Evolutionary conservation across 2,113 vertebrate species (phyloP), one percentile per base, ranked within the genome.

Genomic region (Mastomys natalensis): DNA sequence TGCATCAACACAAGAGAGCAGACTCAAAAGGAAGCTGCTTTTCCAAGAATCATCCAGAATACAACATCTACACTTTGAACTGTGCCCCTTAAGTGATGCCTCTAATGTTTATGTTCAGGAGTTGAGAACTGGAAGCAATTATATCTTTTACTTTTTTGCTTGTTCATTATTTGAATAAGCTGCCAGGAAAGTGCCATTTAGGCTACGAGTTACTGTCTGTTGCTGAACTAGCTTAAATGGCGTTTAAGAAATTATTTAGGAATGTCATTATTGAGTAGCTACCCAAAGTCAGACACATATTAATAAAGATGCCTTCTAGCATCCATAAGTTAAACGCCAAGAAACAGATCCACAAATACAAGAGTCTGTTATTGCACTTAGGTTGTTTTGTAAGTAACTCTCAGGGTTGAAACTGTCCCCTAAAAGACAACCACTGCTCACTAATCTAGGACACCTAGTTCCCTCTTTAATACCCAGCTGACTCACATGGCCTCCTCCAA

Each of bases 161-260:
- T 97, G 95, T 73, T 29, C 64, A 70, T 64, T 51, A 51, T 45
- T 91, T 82, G 95, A 97, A 97, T 97, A 93, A 93, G 97, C 77
- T 40, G 45, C 91, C 93, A 93, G 84, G 82, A 97, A 97, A 93
- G 62, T 89, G 53, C 70, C 92, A 85, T 97, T 98, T 97, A 91
- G 73, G 72, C 68, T 94, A 66, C 90, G 21, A 96, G 80, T 94
- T 90, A 81, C 94, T 93, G 72, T 96, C 93, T 95, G 55, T 85
- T 84, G 70, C 58, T 91, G 87, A 94, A 97, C 73, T 92, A 76
- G 94, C 87, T 97, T 96, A 97, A 97, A 94, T 93, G 87, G 74
- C 95, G 96, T 96, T 93, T 93, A 91, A 96, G 97, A 97, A 96
- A 93, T 96, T 91, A 97, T 97, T 64, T 97, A 97, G 84, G 90